phyloP scores from a whole-genome alignment of 2,888 invertebrate genomes.

The Tetropium fuscum region DNA sequence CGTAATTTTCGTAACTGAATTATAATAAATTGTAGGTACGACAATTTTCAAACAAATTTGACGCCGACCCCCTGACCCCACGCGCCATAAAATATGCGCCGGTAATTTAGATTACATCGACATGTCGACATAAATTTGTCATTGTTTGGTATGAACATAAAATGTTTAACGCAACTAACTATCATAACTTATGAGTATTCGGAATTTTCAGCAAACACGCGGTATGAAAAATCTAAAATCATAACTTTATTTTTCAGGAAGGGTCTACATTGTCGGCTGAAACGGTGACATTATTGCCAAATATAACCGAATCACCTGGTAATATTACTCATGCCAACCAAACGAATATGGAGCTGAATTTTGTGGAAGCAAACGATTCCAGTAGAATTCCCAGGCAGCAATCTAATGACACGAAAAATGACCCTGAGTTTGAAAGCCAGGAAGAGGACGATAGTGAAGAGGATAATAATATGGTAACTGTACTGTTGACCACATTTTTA shows the following conservation, averaged over 20 bases:
- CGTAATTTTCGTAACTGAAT: slow-evolving; percentile 2
- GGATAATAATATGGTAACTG: slow-evolving; percentile 59
- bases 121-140: background rate
- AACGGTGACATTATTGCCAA: too few species aligned
- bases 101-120: background rate
- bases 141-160: background rate
- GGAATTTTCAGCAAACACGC: too few species aligned
- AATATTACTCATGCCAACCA: too few species aligned
- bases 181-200: too few species aligned
- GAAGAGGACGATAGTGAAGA: slow-evolving; percentile 56
- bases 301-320: too few species aligned
- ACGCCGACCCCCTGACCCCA: background rate
- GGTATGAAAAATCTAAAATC: too few species aligned
- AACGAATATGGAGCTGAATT: too few species aligned
- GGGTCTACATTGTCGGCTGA: too few species aligned
- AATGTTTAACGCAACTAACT: too few species aligned
- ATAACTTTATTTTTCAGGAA: too few species aligned
- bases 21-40: background rate
- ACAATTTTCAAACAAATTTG: background rate
- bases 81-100: background rate
- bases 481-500: slow-evolving; percentile 62
- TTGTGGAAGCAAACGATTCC: slow-evolving; percentile 3
- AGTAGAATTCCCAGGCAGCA: slow-evolving; percentile 9
- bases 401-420: slow-evolving; percentile 34
- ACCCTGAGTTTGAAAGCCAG: slow-evolving; percentile 38